Percentiles rank a stretch among this genome's conserved stretches.
Evolutionary conservation across 2,888 invertebrate genomes (phyloP).

Genomic region (Hipparchia sbordonii): DNA sequence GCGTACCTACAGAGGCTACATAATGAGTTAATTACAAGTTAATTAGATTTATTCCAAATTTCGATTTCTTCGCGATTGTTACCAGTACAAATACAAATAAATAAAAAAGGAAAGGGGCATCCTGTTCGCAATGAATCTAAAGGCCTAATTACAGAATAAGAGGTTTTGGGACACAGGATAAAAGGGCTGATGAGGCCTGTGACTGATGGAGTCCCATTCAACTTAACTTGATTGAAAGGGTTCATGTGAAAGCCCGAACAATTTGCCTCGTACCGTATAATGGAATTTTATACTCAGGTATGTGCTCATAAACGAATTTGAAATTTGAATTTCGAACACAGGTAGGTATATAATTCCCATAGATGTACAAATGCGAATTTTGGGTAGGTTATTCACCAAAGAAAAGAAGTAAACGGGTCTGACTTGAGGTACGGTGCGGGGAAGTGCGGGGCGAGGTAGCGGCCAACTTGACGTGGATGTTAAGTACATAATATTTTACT

Average conservation of each 20-base stretch:
- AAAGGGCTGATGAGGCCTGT: conserved; percentile 60
- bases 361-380: not conserved
- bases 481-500: no score
- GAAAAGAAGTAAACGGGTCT: no score
- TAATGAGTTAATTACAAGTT: no score
- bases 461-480: no score
- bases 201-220: conserved; percentile 73
- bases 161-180: conserved; percentile 57
- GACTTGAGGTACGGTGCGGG: no score
- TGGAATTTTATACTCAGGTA: conserved; percentile 60
- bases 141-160: conserved; percentile 72
- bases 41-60: not conserved
- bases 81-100: conserved; percentile 16
- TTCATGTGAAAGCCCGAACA: conserved; percentile 55
- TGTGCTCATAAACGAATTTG: conserved; percentile 50
- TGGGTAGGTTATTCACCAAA: no score
- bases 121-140: conserved; percentile 64
- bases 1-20: no score
- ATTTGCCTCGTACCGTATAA: conserved; percentile 52
- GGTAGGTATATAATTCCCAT: not conserved
- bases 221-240: conserved; percentile 69
- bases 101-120: conserved; percentile 49
- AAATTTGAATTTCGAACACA: conserved; percentile 17
- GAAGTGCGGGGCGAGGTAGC: no score
- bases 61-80: conserved; percentile 13